Base-by-base conservation (phyloP, 2,113 vertebrate species). In the Spilogale gracilis region DNA sequence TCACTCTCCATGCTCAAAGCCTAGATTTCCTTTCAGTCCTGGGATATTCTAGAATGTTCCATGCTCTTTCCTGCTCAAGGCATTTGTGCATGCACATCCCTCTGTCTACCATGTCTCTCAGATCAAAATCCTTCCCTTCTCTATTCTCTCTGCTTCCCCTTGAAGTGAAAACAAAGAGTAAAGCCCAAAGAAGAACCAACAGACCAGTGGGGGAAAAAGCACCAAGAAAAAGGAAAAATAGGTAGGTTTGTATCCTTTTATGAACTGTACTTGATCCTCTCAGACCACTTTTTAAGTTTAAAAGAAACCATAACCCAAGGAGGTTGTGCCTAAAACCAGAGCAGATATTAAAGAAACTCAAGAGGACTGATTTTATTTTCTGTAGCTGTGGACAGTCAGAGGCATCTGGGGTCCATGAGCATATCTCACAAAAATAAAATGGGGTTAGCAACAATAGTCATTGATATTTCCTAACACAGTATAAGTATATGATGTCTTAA, bases 321-420 rank as follows among this genome's bases (percentile, higher is more conserved):
- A 95, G 18, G 20, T 11, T 65, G 18, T 54, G 20, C 30, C 58
- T 81, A 88, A 93, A 76, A 45, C 18, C 27, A 61, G 86, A 79
- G 56, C 18, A 79, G 56, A 16, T n/a, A 93, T 80, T 21, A 78
- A 58, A 69, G 32, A 93, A 76, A 6, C 38, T 27, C 56, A 27
- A 85, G 71, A 80, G 65, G 8, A 67, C 8, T 65, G 38, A 63
- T 61, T 96, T 96, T 67, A 74, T 93, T 92, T 93, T 65, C 21
- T 50, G 16, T 60, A 82, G 50, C 52, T 82, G 11, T 32, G 25
- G 83, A 74, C 6, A 74, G 82, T 56, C 52, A 48, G 85, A 78
- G 67, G 12, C 0, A 3, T 18, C 17, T 86, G 60, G 25, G 52
- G 43, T 76, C 74, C 23, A 20, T 1, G 45, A 63, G 30, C n/a